A percentile compares a stretch with the other conserved stretches of the same genome.
Conservation (phyloP, 2,888 invertebrate genomes). For the Polia nebulosa region DNA sequence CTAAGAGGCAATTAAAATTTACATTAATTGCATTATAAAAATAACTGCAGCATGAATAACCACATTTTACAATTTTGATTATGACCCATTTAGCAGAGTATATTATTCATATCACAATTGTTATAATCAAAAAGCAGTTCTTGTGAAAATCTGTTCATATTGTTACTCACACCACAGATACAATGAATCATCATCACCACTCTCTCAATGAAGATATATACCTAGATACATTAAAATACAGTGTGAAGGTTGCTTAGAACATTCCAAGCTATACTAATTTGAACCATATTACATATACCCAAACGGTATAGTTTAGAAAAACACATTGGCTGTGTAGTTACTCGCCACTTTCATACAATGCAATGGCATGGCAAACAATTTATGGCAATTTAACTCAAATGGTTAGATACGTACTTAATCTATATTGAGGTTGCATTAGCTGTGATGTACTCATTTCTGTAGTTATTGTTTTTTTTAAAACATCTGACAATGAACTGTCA, state of each 20-base stretch:
- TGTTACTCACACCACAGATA: conserved; percentile 25
- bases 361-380: conserved; percentile 33
- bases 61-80: neutral
- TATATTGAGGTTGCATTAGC: conserved; percentile 8
- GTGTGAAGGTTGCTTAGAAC: conserved; percentile 45
- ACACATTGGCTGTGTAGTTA: conserved; percentile 1
- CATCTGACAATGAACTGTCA: neutral
- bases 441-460: neutral
- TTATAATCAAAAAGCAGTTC: conserved; percentile 12
- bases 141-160: conserved; percentile 12
- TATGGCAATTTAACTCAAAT: conserved; percentile 40
- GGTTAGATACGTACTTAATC: neutral
- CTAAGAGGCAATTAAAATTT: neutral
- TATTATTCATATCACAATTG: neutral
- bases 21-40: neutral
- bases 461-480: neutral
- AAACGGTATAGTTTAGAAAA: conserved; percentile 30
- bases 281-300: conserved; percentile 33
- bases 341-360: conserved; percentile 26
- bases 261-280: conserved; percentile 29
- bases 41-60: neutral
- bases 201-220: conserved; percentile 28
- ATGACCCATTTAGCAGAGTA: neutral
- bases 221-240: conserved; percentile 25
- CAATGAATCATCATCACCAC: conserved; percentile 39